Conservation (phyloP, 2,113 vertebrate genomes). For the Eubucco bourcierii region DNA sequence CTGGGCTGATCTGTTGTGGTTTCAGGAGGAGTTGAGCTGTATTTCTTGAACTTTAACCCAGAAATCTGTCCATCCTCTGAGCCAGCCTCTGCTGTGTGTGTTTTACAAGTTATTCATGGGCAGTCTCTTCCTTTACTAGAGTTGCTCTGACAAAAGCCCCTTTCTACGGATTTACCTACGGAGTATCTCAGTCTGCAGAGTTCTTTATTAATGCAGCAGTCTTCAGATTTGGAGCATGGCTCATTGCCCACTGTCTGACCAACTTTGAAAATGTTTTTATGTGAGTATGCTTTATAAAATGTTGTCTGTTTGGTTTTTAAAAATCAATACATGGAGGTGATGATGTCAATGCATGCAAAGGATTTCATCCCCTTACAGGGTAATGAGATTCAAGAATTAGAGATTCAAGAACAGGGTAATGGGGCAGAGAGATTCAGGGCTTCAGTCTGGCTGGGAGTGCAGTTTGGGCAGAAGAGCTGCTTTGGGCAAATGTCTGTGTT, state of each 20-base stretch:
- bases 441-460: not conserved
- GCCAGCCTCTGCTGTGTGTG: not conserved
- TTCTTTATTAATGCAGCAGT: conserved; percentile 53
- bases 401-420: not conserved
- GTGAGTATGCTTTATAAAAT: conserved; percentile 54
- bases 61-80: not conserved
- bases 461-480: not conserved
- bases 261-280: conserved; percentile 73
- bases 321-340: rapidly evolving
- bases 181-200: conserved; percentile 35
- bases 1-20: not conserved
- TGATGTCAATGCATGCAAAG: not conserved
- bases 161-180: conserved; percentile 46
- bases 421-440: not conserved
- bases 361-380: not conserved
- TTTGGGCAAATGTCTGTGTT: not conserved
- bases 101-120: not conserved
- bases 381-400: not conserved
- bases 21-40: not conserved
- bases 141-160: conserved; percentile 38
- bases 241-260: conserved; percentile 58
- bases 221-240: conserved; percentile 76
- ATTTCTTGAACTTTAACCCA: not conserved
- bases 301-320: not conserved
- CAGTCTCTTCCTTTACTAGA: conserved; percentile 45